These are phyloP conservation scores for Emydoidea blandingii DNA, from an alignment of 2,797 vertebrate genomes.

Conservation along the genomic window DNA sequence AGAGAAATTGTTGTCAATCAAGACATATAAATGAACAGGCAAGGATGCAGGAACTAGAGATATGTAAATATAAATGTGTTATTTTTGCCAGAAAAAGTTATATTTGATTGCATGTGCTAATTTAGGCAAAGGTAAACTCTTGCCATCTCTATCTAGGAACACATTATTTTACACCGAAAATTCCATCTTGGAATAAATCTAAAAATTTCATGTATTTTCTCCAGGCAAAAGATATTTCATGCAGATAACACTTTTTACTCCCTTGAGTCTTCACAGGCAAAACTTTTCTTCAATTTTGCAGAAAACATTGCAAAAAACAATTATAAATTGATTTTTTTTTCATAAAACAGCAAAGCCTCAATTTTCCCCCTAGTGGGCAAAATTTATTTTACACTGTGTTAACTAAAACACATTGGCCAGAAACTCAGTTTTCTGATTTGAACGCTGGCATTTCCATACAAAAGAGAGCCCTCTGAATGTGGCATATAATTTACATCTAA, in stretches of 20 bases:
- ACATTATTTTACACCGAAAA: conserved; percentile 38
- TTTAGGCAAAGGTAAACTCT: conserved; percentile 68
- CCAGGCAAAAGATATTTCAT: background rate
- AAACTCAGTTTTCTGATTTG: background rate
- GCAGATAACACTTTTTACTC: background rate
- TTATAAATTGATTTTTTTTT: background rate
- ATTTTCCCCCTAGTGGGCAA: conserved; percentile 13
- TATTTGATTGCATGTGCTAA: conserved; percentile 58
- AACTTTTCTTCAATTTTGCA: conserved; percentile 37
- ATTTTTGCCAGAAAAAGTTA: conserved; percentile 70
- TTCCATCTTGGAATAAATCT: conserved; percentile 32
- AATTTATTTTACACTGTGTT: conserved; percentile 10
- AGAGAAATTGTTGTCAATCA: conserved; percentile 50
- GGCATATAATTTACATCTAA: conserved; percentile 14
- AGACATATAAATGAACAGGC: conserved; percentile 64
- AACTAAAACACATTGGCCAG: background rate
- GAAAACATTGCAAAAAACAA: conserved; percentile 30
- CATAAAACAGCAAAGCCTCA: background rate
- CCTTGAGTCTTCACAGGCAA: background rate
- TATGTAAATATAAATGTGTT: conserved; percentile 71
- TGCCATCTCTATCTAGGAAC: conserved; percentile 31
- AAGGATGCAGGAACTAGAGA: conserved; percentile 62
- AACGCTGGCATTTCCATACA: background rate
- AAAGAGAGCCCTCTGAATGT: accelerated
- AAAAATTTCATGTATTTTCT: background rate